Percentiles rank a stretch among this genome's conserved stretches.
Conservation (phyloP, 2,113 vertebrate species). For the Lates calcarifer region DNA sequence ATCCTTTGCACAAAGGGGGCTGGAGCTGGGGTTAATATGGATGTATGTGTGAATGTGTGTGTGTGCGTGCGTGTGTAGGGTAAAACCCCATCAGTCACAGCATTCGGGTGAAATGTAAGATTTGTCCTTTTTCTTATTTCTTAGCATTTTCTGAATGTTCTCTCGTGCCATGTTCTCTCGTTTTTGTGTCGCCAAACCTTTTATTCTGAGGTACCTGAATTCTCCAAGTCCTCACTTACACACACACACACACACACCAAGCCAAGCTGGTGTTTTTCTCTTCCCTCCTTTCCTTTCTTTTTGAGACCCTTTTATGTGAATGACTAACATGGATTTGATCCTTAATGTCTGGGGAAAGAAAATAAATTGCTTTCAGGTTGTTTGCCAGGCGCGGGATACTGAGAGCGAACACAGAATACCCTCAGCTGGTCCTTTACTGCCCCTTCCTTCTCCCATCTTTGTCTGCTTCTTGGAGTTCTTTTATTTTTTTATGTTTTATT, state of each 20-base stretch:
- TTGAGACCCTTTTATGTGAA: slow-evolving; percentile 26
- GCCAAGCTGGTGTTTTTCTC: slow-evolving; percentile 19
- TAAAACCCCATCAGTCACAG: slow-evolving; percentile 55
- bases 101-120: slow-evolving; percentile 11
- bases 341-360: slow-evolving; percentile 37
- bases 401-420: slow-evolving; percentile 16
- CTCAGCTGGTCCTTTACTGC: not conserved
- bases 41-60: slow-evolving; percentile 49
- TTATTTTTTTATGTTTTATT: not conserved
- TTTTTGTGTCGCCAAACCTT: slow-evolving; percentile 21
- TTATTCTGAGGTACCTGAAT: slow-evolving; percentile 10
- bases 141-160: not conserved
- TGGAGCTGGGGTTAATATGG: slow-evolving; percentile 71
- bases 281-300: slow-evolving; percentile 11
- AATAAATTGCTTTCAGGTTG: slow-evolving; percentile 57
- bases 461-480: not conserved
- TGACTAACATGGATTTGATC: slow-evolving; percentile 36
- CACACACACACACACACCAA: slow-evolving; percentile 11
- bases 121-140: slow-evolving; percentile 18
- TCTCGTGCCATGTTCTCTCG: not conserved
- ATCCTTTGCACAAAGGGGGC: slow-evolving; percentile 79
- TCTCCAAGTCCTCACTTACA: not conserved
- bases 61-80: slow-evolving; percentile 20
- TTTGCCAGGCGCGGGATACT: slow-evolving; percentile 16
- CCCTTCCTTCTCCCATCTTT: slow-evolving; percentile 16